Evolutionary conservation across 2,113 vertebrate genomes (phyloP).

Genomic region (Lycaon pictus): DNA sequence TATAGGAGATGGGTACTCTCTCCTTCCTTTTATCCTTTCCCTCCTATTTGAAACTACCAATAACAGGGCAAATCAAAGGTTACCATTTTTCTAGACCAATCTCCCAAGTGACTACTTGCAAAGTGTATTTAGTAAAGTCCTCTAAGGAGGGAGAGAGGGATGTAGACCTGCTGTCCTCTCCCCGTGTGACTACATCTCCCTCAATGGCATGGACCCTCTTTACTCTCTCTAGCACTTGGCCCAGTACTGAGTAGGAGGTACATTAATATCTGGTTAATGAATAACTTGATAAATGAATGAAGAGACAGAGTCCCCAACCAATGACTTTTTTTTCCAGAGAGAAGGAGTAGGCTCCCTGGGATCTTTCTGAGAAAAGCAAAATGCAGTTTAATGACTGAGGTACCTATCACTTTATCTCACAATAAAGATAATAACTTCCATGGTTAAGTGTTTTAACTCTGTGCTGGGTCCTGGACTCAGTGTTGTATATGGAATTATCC

Average conservation of each 20-base stretch:
- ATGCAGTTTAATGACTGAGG: neutral
- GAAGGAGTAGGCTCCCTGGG: neutral
- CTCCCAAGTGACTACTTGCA: neutral
- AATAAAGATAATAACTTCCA: neutral
- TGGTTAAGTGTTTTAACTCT: neutral
- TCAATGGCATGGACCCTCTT: fast-evolving
- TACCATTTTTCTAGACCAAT: neutral
- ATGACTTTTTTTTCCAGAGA: neutral
- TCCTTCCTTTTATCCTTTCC: neutral
- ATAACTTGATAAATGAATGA: neutral
- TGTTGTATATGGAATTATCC: neutral
- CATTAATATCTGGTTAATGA: neutral
- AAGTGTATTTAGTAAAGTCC: neutral
- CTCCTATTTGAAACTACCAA: neutral
- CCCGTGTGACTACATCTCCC: neutral
- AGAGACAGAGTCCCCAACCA: neutral
- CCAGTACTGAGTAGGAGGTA: neutral
- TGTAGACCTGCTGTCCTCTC: fast-evolving
- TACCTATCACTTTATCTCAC: neutral
- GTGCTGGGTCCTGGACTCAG: neutral
- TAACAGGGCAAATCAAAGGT: neutral
- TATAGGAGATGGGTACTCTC: fast-evolving
- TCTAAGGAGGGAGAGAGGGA: neutral
- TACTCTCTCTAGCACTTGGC: neutral
- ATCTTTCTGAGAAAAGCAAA: neutral